phyloP scores from a whole-genome alignment of 1,140 invertebrate genomes.

The Drosophila micromelanica region DNA sequence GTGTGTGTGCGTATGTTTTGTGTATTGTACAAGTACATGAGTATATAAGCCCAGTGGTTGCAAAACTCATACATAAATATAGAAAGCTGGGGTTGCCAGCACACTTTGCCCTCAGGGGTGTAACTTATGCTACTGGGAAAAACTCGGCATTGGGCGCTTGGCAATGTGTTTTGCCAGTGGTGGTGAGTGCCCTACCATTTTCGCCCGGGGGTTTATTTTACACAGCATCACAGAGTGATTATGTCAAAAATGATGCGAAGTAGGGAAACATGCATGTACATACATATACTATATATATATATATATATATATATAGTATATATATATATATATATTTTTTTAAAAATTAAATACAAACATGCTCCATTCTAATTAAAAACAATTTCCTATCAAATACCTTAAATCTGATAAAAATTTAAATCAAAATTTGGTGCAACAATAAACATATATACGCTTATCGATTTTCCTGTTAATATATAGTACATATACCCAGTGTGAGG shows the following conservation, averaged over 20 bases:
- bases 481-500: no score
- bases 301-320: not conserved
- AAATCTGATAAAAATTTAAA: not conserved
- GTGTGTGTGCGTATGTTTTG: conserved; percentile 21
- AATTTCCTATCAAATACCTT: not conserved
- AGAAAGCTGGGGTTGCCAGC: conserved; percentile 71
- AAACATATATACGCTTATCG: no score
- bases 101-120: conserved; percentile 74
- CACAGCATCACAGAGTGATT: conserved; percentile 54
- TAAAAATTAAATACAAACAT: not conserved
- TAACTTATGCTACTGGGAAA: conserved; percentile 81
- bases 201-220: conserved; percentile 61
- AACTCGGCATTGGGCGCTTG: conserved; percentile 71
- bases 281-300: conserved; percentile 7
- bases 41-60: conserved; percentile 47
- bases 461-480: no score
- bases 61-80: conserved; percentile 38
- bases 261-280: conserved; percentile 11
- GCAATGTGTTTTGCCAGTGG: conserved; percentile 65
- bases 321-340: not conserved
- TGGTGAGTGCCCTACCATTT: conserved; percentile 68
- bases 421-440: no score
- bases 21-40: conserved; percentile 14
- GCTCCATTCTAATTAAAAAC: no score
- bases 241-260: conserved; percentile 39